Evolutionary conservation across 2,888 invertebrate genomes (phyloP).

Genomic region (Campoplex capitator): DNA sequence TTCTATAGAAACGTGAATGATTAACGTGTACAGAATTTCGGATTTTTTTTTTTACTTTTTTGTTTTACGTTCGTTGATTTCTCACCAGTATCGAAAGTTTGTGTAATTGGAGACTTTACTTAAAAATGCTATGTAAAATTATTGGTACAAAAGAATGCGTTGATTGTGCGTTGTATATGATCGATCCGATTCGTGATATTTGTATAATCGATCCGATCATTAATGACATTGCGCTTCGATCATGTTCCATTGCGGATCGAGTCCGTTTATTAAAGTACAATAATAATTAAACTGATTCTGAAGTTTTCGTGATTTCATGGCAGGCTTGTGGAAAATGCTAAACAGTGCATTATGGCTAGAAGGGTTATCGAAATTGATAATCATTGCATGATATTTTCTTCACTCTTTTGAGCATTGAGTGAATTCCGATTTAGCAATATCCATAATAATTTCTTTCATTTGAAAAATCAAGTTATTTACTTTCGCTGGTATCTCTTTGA

Average conservation of each 20-base stretch:
- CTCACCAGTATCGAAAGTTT: constrained; percentile 19
- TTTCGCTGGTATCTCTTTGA: not conserved
- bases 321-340: not conserved
- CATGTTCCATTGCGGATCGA: not conserved
- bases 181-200: not conserved
- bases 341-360: not conserved
- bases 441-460: not conserved
- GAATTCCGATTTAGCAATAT: not conserved
- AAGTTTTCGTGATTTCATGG: not conserved
- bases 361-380: not conserved
- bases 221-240: not conserved
- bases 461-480: not conserved
- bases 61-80: constrained; percentile 34
- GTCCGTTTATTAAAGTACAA: not conserved
- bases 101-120: constrained; percentile 22
- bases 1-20: constrained; percentile 39
- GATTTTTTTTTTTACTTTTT: constrained; percentile 12
- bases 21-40: constrained; percentile 38
- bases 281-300: not conserved
- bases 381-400: not conserved
- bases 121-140: constrained; percentile 11
- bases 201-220: not conserved
- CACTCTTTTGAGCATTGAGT: not conserved
- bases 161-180: not conserved
- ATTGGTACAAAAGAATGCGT: not conserved